These are phyloP conservation scores for Myotis lucifugus DNA, from an alignment of 2,113 vertebrate species.

Conservation along the genomic window DNA sequence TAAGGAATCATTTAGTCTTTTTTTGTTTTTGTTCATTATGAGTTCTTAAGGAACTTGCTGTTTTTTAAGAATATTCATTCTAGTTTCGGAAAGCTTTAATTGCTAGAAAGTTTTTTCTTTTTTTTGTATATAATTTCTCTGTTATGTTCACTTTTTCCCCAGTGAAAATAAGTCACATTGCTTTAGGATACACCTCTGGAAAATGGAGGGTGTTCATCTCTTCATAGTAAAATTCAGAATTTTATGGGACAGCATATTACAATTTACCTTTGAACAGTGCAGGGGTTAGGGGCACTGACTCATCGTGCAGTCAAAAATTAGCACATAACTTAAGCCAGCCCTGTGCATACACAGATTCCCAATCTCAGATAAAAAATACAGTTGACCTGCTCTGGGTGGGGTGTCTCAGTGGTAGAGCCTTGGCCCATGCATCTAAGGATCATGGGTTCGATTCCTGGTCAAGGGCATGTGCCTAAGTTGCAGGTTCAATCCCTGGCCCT, in stretches of 20 bases:
- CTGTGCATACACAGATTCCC: background rate
- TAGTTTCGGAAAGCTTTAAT: background rate
- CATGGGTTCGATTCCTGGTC: too few relatives aligned
- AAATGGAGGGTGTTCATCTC: background rate
- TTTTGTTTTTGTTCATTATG: background rate
- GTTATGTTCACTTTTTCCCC: background rate
- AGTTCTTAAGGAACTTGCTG: background rate
- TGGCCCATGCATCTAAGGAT: too few relatives aligned
- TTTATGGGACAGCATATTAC: background rate
- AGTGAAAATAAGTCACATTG: background rate
- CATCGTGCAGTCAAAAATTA: background rate
- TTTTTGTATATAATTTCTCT: background rate
- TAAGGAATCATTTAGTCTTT: background rate
- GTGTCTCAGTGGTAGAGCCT: too few relatives aligned
- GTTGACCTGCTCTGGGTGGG: background rate
- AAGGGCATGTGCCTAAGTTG: too few relatives aligned
- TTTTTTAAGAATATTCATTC: slow-evolving; percentile 27
- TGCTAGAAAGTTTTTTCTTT: slow-evolving; percentile 33
- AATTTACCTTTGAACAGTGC: background rate
- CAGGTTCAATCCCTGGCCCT: too few relatives aligned
- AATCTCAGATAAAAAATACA: background rate
- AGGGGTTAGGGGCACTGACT: background rate
- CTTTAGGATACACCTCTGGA: background rate
- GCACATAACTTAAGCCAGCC: background rate
- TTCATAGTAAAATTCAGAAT: background rate